Evolutionary conservation across 2,888 invertebrate genomes (phyloP), one percentile per base, ranked within the genome.

Genomic region (Acronicta psi): DNA sequence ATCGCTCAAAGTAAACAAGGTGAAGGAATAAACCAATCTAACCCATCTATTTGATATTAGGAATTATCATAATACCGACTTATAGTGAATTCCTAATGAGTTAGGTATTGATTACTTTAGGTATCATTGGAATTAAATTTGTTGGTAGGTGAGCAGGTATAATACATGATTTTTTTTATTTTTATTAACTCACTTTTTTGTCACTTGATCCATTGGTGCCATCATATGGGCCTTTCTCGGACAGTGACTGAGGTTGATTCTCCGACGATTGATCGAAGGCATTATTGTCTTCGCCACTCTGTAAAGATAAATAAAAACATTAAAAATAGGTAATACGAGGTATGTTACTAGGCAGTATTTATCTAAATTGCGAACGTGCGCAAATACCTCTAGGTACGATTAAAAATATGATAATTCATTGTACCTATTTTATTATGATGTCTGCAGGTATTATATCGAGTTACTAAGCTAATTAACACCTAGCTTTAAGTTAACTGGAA

Each of bases 251-350:
- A 6, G 29, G 31, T 5, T 40, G 20, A n/a, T 43, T 25, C 45
- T 77, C 77, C 49, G 73, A 63, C 2, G 75, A 72, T 42, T 63
- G 45, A 20, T 80, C 80, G 38, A 80, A 78, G 29, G 54, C 81
- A 41, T 66, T 53, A 40, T 74, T 68, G 31, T 54, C 56, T 43
- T 55, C 49, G n/a, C 76, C 69, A 44, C 70, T 76, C 75, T 76
- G 70, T 18, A 75, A 75, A 50, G 9, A 52, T 14, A 36, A 11
- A 29, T 29, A 29, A 11, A 3, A 29, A 11, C 25, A 25, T 10
- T 25, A 25, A 9, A 9, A 25, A 23, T 7, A 5, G 5, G 23
- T 23, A 5, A 23, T 2, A 4, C 6, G 23, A 23, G 31, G n/a
- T n/a, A n/a, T n/a, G n/a, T 34, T 34, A 34, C n/a, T 41, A 20